Evolutionary conservation across 2,113 vertebrate genomes (phyloP).

Genomic region (Salminus brasiliensis): DNA sequence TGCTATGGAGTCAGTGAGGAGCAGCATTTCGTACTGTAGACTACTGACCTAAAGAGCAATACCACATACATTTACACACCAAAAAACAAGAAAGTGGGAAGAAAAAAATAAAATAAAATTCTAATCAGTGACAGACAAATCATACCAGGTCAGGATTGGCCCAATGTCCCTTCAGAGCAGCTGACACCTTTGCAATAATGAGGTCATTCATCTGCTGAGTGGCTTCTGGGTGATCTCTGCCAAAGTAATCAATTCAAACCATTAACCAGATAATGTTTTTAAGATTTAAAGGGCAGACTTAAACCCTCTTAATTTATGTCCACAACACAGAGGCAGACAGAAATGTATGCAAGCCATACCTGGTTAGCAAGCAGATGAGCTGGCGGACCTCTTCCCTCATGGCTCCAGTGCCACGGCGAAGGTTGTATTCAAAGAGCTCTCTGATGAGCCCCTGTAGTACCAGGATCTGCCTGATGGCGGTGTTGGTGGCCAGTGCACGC

Average conservation of each 20-base stretch:
- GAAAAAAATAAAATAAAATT: background rate
- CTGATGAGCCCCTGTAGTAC: constrained; percentile 96
- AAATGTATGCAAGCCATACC: constrained; percentile 68
- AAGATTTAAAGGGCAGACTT: too few relatives aligned
- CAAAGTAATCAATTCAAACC: background rate
- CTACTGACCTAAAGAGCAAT: constrained; percentile 87
- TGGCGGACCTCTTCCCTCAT: constrained; percentile 97
- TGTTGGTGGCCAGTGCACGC: constrained; percentile 92
- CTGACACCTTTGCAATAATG: constrained; percentile 94
- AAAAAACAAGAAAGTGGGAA: background rate
- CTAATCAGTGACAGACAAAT: too few relatives aligned
- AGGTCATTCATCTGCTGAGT: constrained; percentile 98
- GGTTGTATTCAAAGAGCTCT: constrained; percentile 96
- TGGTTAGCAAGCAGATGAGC: constrained; percentile 97
- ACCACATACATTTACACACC: background rate
- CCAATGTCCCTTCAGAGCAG: constrained; percentile 97
- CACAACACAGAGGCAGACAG: background rate
- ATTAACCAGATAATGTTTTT: too few relatives aligned
- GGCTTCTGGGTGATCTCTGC: constrained; percentile 95
- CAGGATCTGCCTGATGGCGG: constrained; percentile 92
- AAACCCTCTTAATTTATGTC: too few relatives aligned
- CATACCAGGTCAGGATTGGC: constrained; percentile 96
- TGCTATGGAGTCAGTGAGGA: constrained; percentile 96
- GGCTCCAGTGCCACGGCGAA: constrained; percentile 86
- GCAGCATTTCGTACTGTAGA: constrained; percentile 96